phyloP scores from a whole-genome alignment of 2,888 invertebrate genomes.

The Nyleta sp. region DNA sequence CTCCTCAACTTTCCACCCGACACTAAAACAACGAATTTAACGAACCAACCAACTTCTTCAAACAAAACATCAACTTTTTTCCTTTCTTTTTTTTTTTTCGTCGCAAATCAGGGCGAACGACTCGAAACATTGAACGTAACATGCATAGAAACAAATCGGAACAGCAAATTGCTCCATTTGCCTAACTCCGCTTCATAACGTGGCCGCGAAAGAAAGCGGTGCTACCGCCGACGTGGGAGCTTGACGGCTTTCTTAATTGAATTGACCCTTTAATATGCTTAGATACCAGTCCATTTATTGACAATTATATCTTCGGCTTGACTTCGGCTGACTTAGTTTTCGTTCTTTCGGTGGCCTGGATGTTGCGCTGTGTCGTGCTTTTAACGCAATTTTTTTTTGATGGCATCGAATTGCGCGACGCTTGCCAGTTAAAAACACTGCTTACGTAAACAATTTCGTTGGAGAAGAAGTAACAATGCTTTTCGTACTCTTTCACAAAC shows the following conservation, averaged over 20 bases:
- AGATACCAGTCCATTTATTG: slow-evolving; percentile 66
- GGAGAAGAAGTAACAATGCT: slow-evolving; percentile 66
- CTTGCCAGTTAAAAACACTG: slow-evolving; percentile 12
- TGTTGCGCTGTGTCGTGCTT: slow-evolving; percentile 6
- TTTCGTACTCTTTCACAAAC: slow-evolving; percentile 67
- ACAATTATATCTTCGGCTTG: slow-evolving; percentile 46
- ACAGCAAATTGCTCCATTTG: too few species aligned
- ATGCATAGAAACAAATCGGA: too few species aligned
- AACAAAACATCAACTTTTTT: too few species aligned
- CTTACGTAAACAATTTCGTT: slow-evolving; percentile 48
- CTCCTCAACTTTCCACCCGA: too few species aligned
- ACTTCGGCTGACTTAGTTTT: slow-evolving; percentile 65
- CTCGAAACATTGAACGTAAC: too few species aligned
- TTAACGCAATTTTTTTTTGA: neutral
- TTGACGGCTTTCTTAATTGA: slow-evolving; percentile 69
- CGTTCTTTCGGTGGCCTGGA: slow-evolving; percentile 45
- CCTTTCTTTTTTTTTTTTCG: too few species aligned
- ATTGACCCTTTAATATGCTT: slow-evolving; percentile 72
- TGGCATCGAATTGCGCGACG: too few species aligned
- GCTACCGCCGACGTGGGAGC: slow-evolving; percentile 59
- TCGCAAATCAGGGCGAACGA: too few species aligned
- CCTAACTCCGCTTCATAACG: neutral
- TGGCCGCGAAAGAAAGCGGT: slow-evolving; percentile 25
- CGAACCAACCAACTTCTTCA: too few species aligned
- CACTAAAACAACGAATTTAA: too few species aligned